Evolutionary conservation across 2,888 invertebrate species (phyloP).

Genomic region (Baronia brevicornis): DNA sequence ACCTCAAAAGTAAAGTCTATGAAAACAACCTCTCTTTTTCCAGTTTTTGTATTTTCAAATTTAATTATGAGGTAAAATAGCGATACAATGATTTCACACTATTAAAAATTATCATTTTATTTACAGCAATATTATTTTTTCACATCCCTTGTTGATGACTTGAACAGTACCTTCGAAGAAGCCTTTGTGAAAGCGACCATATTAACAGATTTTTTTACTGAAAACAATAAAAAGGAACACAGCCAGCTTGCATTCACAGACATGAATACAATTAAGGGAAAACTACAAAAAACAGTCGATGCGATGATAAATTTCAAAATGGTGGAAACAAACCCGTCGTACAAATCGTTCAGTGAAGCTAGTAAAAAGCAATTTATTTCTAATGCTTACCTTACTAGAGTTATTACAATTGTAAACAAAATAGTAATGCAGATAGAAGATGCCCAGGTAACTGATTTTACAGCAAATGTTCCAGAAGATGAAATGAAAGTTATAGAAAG

Average conservation of each 20-base stretch:
- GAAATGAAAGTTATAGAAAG: constrained; percentile 29
- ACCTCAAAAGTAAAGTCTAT: too few relatives aligned
- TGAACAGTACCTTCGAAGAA: constrained; percentile 45
- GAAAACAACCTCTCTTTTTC: too few relatives aligned
- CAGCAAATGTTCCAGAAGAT: constrained; percentile 25
- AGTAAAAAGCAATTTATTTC: constrained; percentile 45
- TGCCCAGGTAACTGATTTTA: constrained; percentile 20
- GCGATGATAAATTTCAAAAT: constrained; percentile 42
- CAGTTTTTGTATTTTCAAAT: too few relatives aligned
- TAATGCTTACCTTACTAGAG: constrained; percentile 46
- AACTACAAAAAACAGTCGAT: constrained; percentile 41
- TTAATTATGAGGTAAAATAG: too few relatives aligned
- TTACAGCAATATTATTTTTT: constrained; percentile 65
- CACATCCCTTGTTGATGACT: constrained; percentile 35
- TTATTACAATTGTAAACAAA: constrained; percentile 47
- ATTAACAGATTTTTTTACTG: constrained; percentile 32
- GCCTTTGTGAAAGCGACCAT: constrained; percentile 40
- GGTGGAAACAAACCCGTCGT: constrained; percentile 34
- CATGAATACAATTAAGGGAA: constrained; percentile 34
- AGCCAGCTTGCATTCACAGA: constrained; percentile 33
- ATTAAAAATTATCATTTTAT: constrained; percentile 7
- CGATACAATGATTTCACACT: constrained; percentile 1
- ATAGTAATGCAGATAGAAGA: constrained; percentile 33
- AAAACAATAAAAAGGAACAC: constrained; percentile 44
- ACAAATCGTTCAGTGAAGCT: constrained; percentile 40